Conservation (phyloP, 2,797 vertebrate species). For the Acropternis orthonyx region DNA sequence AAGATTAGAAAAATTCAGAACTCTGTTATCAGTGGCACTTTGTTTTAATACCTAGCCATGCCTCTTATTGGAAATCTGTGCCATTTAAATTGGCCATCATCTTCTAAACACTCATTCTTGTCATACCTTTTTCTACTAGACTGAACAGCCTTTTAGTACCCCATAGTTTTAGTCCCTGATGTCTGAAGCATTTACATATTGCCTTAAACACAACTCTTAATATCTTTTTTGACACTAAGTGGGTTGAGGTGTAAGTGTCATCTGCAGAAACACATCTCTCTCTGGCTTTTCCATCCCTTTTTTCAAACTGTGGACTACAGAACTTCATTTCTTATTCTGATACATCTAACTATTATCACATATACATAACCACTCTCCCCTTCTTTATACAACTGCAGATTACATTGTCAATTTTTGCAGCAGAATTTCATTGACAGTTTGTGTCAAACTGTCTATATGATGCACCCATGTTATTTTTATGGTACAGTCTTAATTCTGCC, state of each 20-base stretch:
- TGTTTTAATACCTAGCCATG: neutral
- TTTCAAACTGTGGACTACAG: neutral
- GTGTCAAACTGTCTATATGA: neutral
- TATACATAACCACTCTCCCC: neutral
- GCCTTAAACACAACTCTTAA: neutral
- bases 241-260: neutral
- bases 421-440: neutral
- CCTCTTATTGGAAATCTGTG: neutral
- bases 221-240: neutral
- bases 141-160: neutral
- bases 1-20: neutral
- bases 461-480: neutral
- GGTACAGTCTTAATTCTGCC: neutral
- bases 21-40: neutral
- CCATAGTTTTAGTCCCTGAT: neutral
- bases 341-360: neutral
- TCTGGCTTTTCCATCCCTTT: neutral
- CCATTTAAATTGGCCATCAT: neutral
- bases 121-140: neutral
- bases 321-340: neutral
- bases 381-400: neutral
- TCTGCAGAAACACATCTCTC: neutral
- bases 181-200: neutral
- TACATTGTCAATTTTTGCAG: neutral
- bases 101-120: neutral